These are phyloP conservation scores for Cacatua alba DNA, from an alignment of 2,113 vertebrate species.

Conservation along the genomic window DNA sequence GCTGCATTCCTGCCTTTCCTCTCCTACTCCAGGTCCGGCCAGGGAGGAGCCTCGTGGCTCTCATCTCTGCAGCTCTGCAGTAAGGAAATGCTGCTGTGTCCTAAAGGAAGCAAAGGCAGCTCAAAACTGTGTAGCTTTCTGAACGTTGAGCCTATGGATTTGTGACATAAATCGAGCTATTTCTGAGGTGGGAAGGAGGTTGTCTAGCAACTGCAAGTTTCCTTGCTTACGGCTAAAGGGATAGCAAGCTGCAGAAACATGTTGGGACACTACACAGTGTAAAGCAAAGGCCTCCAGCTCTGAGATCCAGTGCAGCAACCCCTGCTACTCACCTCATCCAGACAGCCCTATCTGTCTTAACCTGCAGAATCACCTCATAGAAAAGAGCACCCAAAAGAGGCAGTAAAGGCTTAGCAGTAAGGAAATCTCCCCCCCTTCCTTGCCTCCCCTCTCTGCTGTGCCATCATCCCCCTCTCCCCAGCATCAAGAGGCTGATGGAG, in stretches of 20 bases:
- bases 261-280: background rate
- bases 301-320: background rate
- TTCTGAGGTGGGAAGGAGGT: constrained; percentile 11
- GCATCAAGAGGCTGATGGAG: background rate
- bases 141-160: background rate
- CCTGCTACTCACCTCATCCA: background rate
- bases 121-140: background rate
- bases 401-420: background rate
- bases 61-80: background rate
- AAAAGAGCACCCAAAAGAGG: background rate
- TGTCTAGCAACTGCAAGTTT: constrained; percentile 34
- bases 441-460: background rate
- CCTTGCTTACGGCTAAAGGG: constrained; percentile 22
- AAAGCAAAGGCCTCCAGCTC: constrained; percentile 33
- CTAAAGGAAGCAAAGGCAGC: background rate
- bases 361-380: background rate
- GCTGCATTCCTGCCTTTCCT: constrained; percentile 19
- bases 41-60: background rate
- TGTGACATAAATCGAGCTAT: background rate
- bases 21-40: background rate
- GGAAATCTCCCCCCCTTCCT: background rate
- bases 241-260: background rate
- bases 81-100: background rate
- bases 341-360: constrained; percentile 22
- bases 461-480: background rate